phyloP scores from a whole-genome alignment of 2,888 invertebrate species.

The Drosophila imparisetae region DNA sequence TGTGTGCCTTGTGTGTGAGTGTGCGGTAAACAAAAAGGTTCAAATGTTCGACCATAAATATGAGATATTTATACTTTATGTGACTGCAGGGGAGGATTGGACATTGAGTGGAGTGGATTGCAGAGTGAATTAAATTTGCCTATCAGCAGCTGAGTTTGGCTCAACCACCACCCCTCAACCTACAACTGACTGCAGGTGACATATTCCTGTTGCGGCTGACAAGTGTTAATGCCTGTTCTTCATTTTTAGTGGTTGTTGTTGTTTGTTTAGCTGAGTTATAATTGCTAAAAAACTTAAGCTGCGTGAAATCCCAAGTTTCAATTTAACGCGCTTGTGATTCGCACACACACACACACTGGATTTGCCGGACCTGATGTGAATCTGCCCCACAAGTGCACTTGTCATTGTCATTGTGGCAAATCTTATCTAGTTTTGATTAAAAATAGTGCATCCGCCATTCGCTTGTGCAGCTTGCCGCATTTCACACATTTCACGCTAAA shows the following conservation, averaged over 20 bases:
- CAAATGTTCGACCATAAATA: slow-evolving; percentile 83
- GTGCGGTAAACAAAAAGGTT: slow-evolving; percentile 77
- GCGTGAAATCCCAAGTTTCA: slow-evolving; percentile 84
- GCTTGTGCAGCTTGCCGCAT: slow-evolving; percentile 46
- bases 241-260: slow-evolving; percentile 46
- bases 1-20: slow-evolving; percentile 35
- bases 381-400: slow-evolving; percentile 66
- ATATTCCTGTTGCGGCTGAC: slow-evolving; percentile 70
- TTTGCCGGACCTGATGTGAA: slow-evolving; percentile 31
- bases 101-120: slow-evolving; percentile 19
- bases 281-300: slow-evolving; percentile 84
- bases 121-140: slow-evolving; percentile 67
- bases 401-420: slow-evolving; percentile 47
- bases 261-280: slow-evolving; percentile 38
- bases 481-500: slow-evolving; percentile 70
- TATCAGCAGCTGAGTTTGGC: slow-evolving; percentile 16
- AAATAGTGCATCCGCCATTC: slow-evolving; percentile 54
- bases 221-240: slow-evolving; percentile 70
- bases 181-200: slow-evolving; percentile 62
- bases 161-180: slow-evolving; percentile 4
- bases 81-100: neutral
- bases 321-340: slow-evolving; percentile 84
- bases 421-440: slow-evolving; percentile 69
- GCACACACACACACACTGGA: slow-evolving; percentile 36
- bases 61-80: slow-evolving; percentile 59